phyloP scores from a whole-genome alignment of 2,797 vertebrate genomes.

The Varecia variegata region DNA sequence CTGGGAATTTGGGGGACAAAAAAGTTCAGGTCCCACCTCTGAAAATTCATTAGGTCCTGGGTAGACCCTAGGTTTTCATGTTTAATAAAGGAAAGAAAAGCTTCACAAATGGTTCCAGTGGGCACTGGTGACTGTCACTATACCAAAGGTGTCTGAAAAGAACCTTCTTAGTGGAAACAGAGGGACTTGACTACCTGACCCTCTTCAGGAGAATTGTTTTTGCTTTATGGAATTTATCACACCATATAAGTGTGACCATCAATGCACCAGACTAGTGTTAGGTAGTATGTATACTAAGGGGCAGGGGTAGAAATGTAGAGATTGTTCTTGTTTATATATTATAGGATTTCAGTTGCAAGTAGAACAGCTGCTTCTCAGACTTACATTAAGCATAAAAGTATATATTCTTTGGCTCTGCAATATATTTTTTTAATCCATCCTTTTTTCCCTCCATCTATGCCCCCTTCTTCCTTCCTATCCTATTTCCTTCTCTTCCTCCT shows the following conservation, averaged over 20 bases:
- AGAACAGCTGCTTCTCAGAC: not conserved
- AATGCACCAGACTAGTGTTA: fast-evolving
- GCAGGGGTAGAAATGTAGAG: not conserved
- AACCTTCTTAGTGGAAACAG: not conserved
- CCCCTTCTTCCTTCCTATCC: not conserved
- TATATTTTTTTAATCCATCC: not conserved
- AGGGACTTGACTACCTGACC: not conserved
- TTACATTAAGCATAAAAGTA: not conserved
- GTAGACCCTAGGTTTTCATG: not conserved
- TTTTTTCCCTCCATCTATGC: not conserved
- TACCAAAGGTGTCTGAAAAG: not conserved
- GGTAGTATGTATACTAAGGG: too few species aligned
- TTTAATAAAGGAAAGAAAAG: not conserved
- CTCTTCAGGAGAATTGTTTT: not conserved
- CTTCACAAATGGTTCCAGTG: not conserved
- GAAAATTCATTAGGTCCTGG: not conserved
- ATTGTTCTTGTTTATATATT: not conserved
- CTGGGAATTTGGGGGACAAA: not conserved
- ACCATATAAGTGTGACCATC: fast-evolving
- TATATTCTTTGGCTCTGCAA: not conserved
- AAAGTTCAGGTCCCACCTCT: not conserved
- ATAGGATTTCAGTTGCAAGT: not conserved
- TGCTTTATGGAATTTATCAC: not conserved
- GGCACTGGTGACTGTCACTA: fast-evolving
- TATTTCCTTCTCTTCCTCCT: not conserved